Evolutionary conservation across 2,113 vertebrate genomes (phyloP).

Genomic region (Petrocephalus microphthalmus): DNA sequence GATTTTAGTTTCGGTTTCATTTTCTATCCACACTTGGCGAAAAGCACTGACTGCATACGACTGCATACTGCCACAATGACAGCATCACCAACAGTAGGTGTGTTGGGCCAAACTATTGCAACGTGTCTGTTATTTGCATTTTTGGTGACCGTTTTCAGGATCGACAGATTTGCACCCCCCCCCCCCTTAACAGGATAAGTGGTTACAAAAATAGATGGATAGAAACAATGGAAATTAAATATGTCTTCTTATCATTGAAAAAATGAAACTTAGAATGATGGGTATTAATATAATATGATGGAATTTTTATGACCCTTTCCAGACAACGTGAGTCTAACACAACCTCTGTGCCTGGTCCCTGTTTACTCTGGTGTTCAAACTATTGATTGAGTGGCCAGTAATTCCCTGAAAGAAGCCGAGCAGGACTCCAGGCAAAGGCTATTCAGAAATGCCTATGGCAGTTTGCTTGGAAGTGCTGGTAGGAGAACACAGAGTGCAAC

Average conservation of each 20-base stretch:
- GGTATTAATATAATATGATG: neutral
- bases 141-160: too few species aligned
- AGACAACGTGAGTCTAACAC: neutral
- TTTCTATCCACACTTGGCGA: neutral
- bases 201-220: too few species aligned
- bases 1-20: neutral
- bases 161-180: too few species aligned
- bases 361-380: neutral
- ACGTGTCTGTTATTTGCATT: too few species aligned
- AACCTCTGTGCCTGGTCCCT: neutral
- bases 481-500: neutral
- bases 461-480: neutral
- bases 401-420: neutral
- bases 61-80: too few species aligned
- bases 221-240: neutral
- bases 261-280: neutral
- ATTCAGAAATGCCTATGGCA: neutral
- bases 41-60: neutral
- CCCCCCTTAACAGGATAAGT: too few species aligned
- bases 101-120: too few species aligned
- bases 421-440: neutral
- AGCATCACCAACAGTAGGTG: too few species aligned
- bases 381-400: neutral
- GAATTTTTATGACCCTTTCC: neutral
- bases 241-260: neutral